Percentiles rank a stretch among this genome's conserved stretches.
These are phyloP conservation scores for Hemichromis elongatus DNA, from an alignment of 2,113 vertebrate species.

Conservation along the genomic window DNA sequence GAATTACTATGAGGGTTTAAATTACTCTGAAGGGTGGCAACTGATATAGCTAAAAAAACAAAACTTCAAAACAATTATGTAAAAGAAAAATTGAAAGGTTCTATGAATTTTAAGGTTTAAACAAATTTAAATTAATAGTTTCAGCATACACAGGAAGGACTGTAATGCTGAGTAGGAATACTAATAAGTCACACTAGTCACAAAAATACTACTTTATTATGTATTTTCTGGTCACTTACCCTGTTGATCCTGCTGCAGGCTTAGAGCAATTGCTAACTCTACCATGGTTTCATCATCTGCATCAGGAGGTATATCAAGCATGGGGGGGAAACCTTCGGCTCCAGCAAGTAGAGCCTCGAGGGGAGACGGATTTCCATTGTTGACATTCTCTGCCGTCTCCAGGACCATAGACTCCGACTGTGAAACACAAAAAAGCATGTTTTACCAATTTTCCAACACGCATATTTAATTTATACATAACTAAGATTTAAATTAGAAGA, in stretches of 20 bases:
- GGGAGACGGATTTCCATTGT: slow-evolving; percentile 95
- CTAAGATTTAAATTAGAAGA: background rate
- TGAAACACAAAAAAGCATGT: slow-evolving; percentile 5
- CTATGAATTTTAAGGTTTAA: background rate
- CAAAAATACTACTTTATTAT: background rate
- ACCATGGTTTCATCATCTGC: slow-evolving; percentile 99
- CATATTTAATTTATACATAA: background rate
- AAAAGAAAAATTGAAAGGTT: background rate
- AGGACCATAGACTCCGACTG: slow-evolving; percentile 98
- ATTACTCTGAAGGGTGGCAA: background rate
- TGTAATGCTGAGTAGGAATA: background rate
- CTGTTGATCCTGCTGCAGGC: slow-evolving; percentile 98
- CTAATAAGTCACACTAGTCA: background rate
- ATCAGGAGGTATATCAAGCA: slow-evolving; percentile 98
- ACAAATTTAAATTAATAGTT: background rate
- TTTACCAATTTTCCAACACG: background rate
- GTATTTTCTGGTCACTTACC: slow-evolving; percentile 67
- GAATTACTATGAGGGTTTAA: background rate
- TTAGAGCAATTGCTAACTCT: slow-evolving; percentile 94
- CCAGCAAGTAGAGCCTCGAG: slow-evolving; percentile 95
- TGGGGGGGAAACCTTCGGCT: slow-evolving; percentile 95
- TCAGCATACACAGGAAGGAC: background rate
- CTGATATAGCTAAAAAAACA: rapidly evolving
- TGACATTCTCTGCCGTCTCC: slow-evolving; percentile 93
- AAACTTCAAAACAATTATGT: background rate